phyloP scores from a whole-genome alignment of 1,140 invertebrate genomes.

The Tribolium madens region DNA sequence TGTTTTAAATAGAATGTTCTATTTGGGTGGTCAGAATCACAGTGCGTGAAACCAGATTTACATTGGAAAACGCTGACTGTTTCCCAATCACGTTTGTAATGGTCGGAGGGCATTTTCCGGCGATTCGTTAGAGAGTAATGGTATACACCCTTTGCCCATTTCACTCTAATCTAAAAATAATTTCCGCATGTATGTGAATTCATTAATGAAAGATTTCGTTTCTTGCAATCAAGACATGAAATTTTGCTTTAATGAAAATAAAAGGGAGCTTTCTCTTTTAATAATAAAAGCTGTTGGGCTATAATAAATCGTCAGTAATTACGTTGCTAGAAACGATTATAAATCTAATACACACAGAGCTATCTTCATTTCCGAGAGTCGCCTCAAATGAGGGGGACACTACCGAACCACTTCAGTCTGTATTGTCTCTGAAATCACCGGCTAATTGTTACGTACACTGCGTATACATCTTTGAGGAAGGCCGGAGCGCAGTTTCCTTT shows the following conservation, averaged over 20 bases:
- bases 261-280: constrained; percentile 41
- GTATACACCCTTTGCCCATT: not conserved
- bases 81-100: constrained; percentile 51
- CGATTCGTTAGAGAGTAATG: constrained; percentile 1
- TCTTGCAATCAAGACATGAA: not conserved
- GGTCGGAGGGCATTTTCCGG: not conserved
- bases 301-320: constrained; percentile 44
- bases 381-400: not conserved
- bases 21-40: constrained; percentile 31
- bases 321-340: constrained; percentile 43
- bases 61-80: constrained; percentile 52
- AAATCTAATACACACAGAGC: constrained; percentile 41
- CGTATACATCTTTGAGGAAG: constrained; percentile 35
- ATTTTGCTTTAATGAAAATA: constrained; percentile 32
- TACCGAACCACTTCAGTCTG: constrained; percentile 7
- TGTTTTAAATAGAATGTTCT: constrained; percentile 7
- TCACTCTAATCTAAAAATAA: constrained; percentile 27
- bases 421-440: constrained; percentile 33
- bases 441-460: constrained; percentile 37
- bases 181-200: constrained; percentile 8
- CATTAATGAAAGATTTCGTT: not conserved
- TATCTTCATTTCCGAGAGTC: constrained; percentile 11
- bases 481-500: constrained; percentile 6
- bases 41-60: constrained; percentile 53
- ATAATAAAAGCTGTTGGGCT: constrained; percentile 39